Percentiles rank a stretch among this genome's conserved stretches.
These are phyloP conservation scores for Torymus aiolomorphi DNA, from an alignment of 2,888 invertebrate genomes.

Conservation along the genomic window DNA sequence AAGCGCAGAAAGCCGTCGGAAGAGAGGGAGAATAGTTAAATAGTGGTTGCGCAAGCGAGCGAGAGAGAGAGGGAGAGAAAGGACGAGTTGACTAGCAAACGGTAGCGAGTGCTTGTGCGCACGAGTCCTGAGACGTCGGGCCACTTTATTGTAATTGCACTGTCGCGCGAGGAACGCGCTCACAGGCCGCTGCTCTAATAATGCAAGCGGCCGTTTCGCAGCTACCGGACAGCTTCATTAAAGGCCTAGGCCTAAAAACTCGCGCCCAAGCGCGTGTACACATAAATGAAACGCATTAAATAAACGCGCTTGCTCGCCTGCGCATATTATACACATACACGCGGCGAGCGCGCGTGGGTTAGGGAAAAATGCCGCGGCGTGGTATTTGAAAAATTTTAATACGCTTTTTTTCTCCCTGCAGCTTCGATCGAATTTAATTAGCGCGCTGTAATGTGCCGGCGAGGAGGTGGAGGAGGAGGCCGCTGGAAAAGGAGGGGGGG, in stretches of 20 bases:
- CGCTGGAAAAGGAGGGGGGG: no score
- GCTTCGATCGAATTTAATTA: slow-evolving; percentile 27
- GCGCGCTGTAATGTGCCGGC: neutral
- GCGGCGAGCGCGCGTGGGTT: neutral
- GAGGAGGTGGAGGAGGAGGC: no score
- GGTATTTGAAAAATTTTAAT: slow-evolving; percentile 31
- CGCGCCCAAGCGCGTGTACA: neutral
- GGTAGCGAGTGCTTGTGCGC: slow-evolving; percentile 50
- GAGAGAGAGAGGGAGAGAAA: slow-evolving; percentile 37
- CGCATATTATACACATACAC: no score
- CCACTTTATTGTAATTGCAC: slow-evolving; percentile 70
- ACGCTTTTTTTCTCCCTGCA: neutral
- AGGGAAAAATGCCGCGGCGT: neutral
- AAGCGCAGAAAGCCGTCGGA: neutral
- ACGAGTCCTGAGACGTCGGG: slow-evolving; percentile 56
- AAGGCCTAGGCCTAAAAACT: slow-evolving; percentile 55
- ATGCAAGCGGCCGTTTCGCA: slow-evolving; percentile 58
- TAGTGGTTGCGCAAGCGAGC: slow-evolving; percentile 9
- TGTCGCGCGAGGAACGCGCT: slow-evolving; percentile 62
- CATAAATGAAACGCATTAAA: slow-evolving; percentile 50
- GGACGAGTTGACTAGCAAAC: slow-evolving; percentile 41
- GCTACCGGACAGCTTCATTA: slow-evolving; percentile 66
- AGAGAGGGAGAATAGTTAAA: slow-evolving; percentile 13
- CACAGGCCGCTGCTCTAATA: slow-evolving; percentile 58
- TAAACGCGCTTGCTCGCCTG: slow-evolving; percentile 1